These are phyloP conservation scores for Probaryconus sp. DNA, from an alignment of 1,140 invertebrate genomes.

Conservation along the genomic window DNA sequence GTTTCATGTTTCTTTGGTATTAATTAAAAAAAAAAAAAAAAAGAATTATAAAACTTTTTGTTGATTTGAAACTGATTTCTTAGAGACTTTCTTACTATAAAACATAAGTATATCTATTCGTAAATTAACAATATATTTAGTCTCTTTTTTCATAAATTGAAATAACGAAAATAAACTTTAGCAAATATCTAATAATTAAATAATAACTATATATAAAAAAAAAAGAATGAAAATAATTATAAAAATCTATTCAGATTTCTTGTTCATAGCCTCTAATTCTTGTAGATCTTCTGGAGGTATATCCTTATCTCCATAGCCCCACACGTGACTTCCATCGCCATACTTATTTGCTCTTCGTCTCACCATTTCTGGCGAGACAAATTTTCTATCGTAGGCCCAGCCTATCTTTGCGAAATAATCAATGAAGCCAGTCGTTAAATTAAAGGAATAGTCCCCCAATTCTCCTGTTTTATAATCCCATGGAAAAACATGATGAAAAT, in stretches of 20 bases:
- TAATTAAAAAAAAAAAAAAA: no score
- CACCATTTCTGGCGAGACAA: conserved; percentile 82
- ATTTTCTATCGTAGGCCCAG: conserved; percentile 86
- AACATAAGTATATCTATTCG: no score
- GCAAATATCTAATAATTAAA: background rate
- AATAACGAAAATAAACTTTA: background rate
- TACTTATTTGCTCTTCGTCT: conserved; percentile 79
- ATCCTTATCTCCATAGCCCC: conserved; percentile 81
- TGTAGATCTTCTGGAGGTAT: conserved; percentile 77
- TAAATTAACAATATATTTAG: no score
- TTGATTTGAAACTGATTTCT: no score
- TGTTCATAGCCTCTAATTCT: conserved; percentile 78
- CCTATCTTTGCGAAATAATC: conserved; percentile 85
- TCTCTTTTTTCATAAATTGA: no score
- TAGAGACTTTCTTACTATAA: no score
- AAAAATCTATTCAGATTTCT: conserved; percentile 14
- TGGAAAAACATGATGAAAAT: conserved; percentile 95
- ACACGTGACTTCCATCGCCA: conserved; percentile 82
- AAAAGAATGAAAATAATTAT: no score
- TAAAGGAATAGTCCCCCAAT: conserved; percentile 82
- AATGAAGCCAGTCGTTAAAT: conserved; percentile 86
- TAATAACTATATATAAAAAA: no score
- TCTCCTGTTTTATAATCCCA: conserved; percentile 94
- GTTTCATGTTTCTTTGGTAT: no score
- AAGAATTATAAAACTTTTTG: no score